Evolutionary conservation across 1,140 invertebrate species (phyloP).

Genomic region (Drosophila busckii): DNA sequence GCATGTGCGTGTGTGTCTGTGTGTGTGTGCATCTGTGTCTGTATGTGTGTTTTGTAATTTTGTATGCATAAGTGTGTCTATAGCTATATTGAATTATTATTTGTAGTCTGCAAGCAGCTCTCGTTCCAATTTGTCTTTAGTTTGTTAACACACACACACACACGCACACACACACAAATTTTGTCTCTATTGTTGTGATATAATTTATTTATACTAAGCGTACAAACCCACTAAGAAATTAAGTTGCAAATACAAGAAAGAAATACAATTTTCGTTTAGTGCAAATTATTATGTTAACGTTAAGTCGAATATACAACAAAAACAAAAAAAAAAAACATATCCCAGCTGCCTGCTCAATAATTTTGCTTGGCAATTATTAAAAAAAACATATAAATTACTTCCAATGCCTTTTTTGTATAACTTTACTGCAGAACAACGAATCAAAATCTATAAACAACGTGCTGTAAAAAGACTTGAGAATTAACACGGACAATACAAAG

Average conservation of each 20-base stretch:
- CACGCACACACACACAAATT: conserved; percentile 40
- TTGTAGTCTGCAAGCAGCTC: conserved; percentile 18
- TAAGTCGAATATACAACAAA: conserved; percentile 22
- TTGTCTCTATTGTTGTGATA: conserved; percentile 75
- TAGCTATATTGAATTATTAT: conserved; percentile 2
- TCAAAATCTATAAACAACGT: conserved; percentile 16
- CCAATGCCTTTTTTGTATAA: conserved; percentile 23
- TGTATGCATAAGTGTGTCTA: conserved; percentile 7
- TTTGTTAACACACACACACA: conserved; percentile 30
- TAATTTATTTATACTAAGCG: conserved; percentile 69
- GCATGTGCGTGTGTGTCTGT: not conserved
- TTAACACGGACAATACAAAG: conserved; percentile 36
- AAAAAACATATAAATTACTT: conserved; percentile 6
- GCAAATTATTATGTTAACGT: conserved; percentile 52
- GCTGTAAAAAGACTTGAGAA: conserved; percentile 25
- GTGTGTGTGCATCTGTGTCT: conserved; percentile 12
- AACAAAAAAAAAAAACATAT: conserved; percentile 45
- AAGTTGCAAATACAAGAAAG: conserved; percentile 39
- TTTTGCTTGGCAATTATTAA: conserved; percentile 50
- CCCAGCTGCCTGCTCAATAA: conserved; percentile 36
- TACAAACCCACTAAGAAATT: conserved; percentile 25
- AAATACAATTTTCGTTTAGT: conserved; percentile 59
- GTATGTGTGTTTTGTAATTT: conserved; percentile 19
- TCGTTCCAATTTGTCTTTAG: conserved; percentile 2
- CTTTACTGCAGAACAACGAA: conserved; percentile 24